Percentiles rank a stretch among this genome's conserved stretches.
These are phyloP conservation scores for Prionailurus bengalensis DNA, from an alignment of 2,113 vertebrate genomes.

Conservation along the genomic window DNA sequence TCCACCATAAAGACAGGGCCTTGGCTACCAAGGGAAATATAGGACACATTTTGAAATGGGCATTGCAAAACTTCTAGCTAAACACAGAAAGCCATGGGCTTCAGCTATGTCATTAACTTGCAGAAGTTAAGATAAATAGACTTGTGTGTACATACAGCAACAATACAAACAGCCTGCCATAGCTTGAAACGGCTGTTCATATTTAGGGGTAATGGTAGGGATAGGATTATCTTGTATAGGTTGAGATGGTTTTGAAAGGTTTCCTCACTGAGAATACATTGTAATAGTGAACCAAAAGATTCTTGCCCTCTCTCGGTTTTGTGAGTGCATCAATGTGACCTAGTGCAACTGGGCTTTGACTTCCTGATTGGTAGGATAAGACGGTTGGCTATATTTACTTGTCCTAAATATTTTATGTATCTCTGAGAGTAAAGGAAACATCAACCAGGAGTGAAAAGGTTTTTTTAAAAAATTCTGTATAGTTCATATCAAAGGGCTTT, in stretches of 20 bases:
- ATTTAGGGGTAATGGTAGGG: not conserved
- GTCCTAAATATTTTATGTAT: not conserved
- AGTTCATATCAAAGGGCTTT: not conserved
- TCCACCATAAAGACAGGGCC: not conserved
- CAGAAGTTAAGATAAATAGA: not conserved
- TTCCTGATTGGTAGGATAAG: not conserved
- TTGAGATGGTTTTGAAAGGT: not conserved
- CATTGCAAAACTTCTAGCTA: not conserved
- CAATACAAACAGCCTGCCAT: not conserved
- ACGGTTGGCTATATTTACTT: not conserved
- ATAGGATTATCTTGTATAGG: not conserved
- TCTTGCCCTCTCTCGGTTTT: not conserved
- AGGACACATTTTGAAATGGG: constrained; percentile 11
- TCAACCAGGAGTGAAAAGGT: not conserved
- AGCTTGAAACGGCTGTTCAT: not conserved
- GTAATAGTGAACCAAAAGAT: not conserved
- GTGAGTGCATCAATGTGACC: not conserved
- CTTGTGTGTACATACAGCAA: not conserved
- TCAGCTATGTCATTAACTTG: not conserved
- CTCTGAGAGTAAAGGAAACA: not conserved
- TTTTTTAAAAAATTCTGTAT: not conserved
- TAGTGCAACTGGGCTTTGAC: not conserved
- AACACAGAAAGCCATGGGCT: not conserved
- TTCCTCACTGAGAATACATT: not conserved
- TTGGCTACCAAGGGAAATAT: not conserved